Evolutionary conservation across 2,797 vertebrate genomes (phyloP).

Genomic region (Chlorospingus semifuscus): DNA sequence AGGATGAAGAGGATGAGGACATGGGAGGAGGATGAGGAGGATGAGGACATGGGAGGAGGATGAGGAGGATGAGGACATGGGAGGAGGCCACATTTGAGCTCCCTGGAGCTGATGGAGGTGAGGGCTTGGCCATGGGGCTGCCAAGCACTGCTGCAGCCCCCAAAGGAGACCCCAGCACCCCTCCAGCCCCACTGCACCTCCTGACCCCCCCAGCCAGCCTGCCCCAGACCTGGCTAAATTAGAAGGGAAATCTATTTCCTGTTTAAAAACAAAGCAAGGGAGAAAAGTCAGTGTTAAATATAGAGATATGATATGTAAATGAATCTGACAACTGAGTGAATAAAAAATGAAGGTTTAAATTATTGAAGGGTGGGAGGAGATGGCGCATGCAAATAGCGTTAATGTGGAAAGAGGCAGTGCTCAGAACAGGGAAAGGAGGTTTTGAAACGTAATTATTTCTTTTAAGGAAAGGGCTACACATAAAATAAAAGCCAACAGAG

Average conservation of each 20-base stretch:
- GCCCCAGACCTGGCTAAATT: neutral
- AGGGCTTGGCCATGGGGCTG: neutral
- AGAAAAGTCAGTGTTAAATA: conserved; percentile 1
- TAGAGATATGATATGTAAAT: conserved; percentile 54
- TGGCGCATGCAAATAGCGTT: conserved; percentile 63
- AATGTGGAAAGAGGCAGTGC: conserved; percentile 46
- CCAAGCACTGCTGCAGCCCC: neutral
- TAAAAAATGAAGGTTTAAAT: conserved; percentile 66
- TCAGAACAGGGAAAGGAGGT: conserved; percentile 2
- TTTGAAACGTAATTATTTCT: conserved; percentile 28
- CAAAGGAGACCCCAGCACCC: neutral
- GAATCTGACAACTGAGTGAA: conserved; percentile 56
- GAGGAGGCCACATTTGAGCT: neutral
- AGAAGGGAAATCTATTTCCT: conserved; percentile 38
- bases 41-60: too few relatives aligned
- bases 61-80: neutral
- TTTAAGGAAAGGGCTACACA: neutral
- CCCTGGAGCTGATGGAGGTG: neutral
- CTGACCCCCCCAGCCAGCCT: neutral
- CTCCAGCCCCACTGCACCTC: neutral
- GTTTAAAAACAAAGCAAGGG: neutral
- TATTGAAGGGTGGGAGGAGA: conserved; percentile 67
- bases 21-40: too few relatives aligned
- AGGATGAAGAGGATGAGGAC: too few relatives aligned
- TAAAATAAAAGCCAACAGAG: conserved; percentile 19